A percentile compares a stretch with the other conserved stretches of the same genome.
Conservation (phyloP, 2,888 invertebrate species). For the Amblyjoppa fuscipennis region DNA sequence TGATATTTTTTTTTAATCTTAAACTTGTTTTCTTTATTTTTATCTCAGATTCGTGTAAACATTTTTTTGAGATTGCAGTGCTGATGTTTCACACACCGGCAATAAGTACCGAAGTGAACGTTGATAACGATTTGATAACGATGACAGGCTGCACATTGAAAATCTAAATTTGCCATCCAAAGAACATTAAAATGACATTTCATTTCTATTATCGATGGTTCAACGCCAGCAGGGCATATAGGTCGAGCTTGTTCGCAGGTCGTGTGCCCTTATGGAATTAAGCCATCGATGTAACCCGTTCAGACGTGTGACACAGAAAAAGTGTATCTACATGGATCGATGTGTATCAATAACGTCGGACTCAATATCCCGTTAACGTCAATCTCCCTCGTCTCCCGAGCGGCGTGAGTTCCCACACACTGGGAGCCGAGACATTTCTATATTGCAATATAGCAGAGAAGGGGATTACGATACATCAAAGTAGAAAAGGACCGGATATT, state of each 20-base stretch:
- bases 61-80: not conserved
- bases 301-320: not conserved
- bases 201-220: too few species aligned
- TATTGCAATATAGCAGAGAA: not conserved
- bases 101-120: not conserved
- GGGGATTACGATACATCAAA: conserved; percentile 56
- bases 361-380: conserved; percentile 30
- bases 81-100: not conserved
- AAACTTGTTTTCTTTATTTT: not conserved
- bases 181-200: too few species aligned
- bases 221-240: too few species aligned
- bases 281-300: not conserved
- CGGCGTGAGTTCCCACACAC: not conserved
- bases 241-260: too few species aligned
- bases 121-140: too few species aligned
- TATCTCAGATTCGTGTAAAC: not conserved
- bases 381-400: not conserved
- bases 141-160: too few species aligned
- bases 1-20: not conserved
- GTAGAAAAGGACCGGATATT: conserved; percentile 59
- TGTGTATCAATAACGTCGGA: conserved; percentile 26
- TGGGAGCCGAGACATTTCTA: conserved; percentile 6
- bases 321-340: not conserved
- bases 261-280: not conserved
- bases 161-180: too few species aligned